Base-by-base conservation (phyloP, 2,113 vertebrate species). In the Epinephelus lanceolatus region DNA sequence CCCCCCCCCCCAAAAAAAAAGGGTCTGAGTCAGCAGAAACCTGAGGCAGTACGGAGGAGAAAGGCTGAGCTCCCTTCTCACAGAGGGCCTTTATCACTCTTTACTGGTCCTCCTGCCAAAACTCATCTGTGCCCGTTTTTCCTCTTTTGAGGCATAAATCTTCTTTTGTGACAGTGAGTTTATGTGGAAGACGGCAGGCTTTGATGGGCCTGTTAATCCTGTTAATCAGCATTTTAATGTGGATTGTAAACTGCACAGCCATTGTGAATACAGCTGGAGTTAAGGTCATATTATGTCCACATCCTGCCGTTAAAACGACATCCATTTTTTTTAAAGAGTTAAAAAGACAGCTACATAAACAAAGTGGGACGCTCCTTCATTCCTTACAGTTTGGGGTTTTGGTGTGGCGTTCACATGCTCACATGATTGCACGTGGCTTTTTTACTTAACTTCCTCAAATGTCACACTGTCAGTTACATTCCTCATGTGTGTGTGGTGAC, bases 21-120 rank as follows among this genome's bases (percentile, higher is more conserved):
- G 86, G 71, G 30, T 62, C 84, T 92, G 86, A 94, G 92, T 95
- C 94, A 95, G 94, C 94, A 95, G 92, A 93, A 94, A 93, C 79
- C 71, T 69, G 89, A 92, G 87, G 86, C 89, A 80, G 81, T 1
- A 40, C 81, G 75, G 56, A 85, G 82, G 83, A 79, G 78, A 69
- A 73, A 52, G 49, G 40, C 59, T 47, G 57, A 15, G 47, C 80
- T 67, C 52, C 40, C 78, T 53, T 52, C 45, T 82, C 71, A 87
- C 75, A 80, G 67, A 71, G 40, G 55, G 67, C 77, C 79, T 88
- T 88, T 86, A 83, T 89, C 68, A 56, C 67, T 71, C 57, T 73
- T 52, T 67, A 47, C 83, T 47, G 47, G 71, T n/a, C 57, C 56
- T 57, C 42, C 42, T 80, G 61, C 74, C 81, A 83, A 86, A 79